Conservation (phyloP, 2,888 invertebrate genomes). For the Drosophila meridiana region DNA sequence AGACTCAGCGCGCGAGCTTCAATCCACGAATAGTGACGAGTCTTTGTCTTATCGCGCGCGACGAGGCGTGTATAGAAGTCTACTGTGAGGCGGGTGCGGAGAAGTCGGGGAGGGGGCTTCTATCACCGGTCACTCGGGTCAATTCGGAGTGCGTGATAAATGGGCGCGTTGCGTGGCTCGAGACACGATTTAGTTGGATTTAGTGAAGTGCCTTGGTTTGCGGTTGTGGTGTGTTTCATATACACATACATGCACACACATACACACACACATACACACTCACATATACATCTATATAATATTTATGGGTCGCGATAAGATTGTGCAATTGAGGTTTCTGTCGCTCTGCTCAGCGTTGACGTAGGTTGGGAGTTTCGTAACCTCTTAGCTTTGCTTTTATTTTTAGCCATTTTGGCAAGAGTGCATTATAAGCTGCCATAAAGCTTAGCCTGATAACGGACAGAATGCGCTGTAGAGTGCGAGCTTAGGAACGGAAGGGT, state of each 20-base stretch:
- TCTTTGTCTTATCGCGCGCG: conserved; percentile 55
- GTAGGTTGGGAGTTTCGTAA: conserved; percentile 75
- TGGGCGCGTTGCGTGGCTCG: conserved; percentile 72
- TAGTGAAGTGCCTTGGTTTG: conserved; percentile 36
- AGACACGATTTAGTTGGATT: conserved; percentile 45
- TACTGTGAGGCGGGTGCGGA: not conserved
- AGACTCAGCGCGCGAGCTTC: conserved; percentile 26
- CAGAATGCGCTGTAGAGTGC: not conserved
- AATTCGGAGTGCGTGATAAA: conserved; percentile 77
- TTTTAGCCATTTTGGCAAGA: conserved; percentile 27
- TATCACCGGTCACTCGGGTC: conserved; percentile 70
- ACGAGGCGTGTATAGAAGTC: conserved; percentile 7
- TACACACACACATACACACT: not conserved
- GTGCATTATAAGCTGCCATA: conserved; percentile 39
- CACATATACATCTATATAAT: conserved; percentile 33
- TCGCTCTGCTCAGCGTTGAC: conserved; percentile 65
- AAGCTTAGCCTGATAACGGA: conserved; percentile 46
- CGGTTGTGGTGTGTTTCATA: conserved; percentile 22
- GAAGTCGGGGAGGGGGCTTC: not conserved
- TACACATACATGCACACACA: not conserved
- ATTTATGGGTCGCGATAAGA: conserved; percentile 78
- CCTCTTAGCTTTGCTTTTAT: conserved; percentile 48
- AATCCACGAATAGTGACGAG: conserved; percentile 47
- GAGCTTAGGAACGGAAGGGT: not conserved
- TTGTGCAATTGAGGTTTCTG: conserved; percentile 71